Base-by-base conservation (phyloP, 1,140 invertebrate genomes). In the Macrotrachela quadricornifera region DNA sequence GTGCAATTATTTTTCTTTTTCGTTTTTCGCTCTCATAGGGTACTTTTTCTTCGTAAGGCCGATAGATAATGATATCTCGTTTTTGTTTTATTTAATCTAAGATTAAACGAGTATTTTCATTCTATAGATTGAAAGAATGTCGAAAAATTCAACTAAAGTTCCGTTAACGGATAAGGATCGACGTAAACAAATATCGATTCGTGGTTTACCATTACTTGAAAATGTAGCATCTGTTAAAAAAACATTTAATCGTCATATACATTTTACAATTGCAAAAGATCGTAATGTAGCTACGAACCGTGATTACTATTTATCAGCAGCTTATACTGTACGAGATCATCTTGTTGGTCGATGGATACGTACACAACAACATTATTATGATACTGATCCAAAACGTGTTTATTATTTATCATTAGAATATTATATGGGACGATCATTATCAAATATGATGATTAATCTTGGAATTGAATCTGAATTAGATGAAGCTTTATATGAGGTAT, bases 361-460 rank as follows among this genome's bases (percentile, higher is more conserved):
- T 52, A 97, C 94, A 21, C 92, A 97, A 69, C 94, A 99, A 69
- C 79, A 90, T 72, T 99, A 97, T 72, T 96, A 99, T 74, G 90
- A 97, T 67, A 90, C 83, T 63, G 92, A 99, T 71, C 94, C 92
- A 46, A 99, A 99, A 90, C 78, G 94, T 59, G 82, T 96, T 10
- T 97, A 97, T 73, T 99, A 99, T 69, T 75, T 99, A 8, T 99
- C 94, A 0, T 68, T 99, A 71, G 94, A 99, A 72, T 99, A 91
- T 72, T 97, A 97, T 71, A 96, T 99, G 86, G 94, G 94, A 11
- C 75, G 94, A 46, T 82, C 86, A 12, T 75, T 99, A 11, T 82
- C 85, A 63, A 99, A 99, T 68, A 99, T 92, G 6, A 97, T 99
- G 91, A 83, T 97, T 54, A 99, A 99, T 68, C 72, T 99, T 60